Evolutionary conservation across 2,888 invertebrate genomes (phyloP).

Genomic region (Uloborus plumipes): DNA sequence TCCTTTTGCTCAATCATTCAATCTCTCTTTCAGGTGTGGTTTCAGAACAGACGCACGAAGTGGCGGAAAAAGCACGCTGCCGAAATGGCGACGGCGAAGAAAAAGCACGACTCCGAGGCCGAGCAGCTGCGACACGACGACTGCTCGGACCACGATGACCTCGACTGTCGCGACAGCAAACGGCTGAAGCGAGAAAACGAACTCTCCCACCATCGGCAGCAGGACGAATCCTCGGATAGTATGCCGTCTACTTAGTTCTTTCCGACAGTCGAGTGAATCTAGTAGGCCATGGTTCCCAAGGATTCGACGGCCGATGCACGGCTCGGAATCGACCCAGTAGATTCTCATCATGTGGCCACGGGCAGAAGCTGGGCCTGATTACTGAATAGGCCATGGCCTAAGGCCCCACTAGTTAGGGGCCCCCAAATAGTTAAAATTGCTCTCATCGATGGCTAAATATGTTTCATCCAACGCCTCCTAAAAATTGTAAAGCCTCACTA

Average conservation of each 20-base stretch:
- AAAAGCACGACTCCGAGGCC: constrained; percentile 81
- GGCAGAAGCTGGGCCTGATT: too few relatives aligned
- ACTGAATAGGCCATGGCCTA: too few relatives aligned
- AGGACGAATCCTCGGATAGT: constrained; percentile 61
- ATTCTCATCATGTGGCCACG: too few relatives aligned
- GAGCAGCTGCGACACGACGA: constrained; percentile 54
- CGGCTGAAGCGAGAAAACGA: constrained; percentile 41
- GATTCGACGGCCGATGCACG: constrained; percentile 20
- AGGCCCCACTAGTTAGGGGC: too few relatives aligned
- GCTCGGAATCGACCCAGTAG: background rate
- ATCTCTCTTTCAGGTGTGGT: constrained; percentile 88
- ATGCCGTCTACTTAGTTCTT: constrained; percentile 63
- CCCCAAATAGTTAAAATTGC: too few relatives aligned
- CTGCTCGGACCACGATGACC: constrained; percentile 56
- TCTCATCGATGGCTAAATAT: too few relatives aligned
- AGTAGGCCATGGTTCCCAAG: constrained; percentile 59
- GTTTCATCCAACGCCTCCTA: too few relatives aligned
- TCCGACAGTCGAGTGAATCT: constrained; percentile 58
- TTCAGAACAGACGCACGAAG: constrained; percentile 99
- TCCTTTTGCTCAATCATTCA: too few relatives aligned
- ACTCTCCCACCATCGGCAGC: constrained; percentile 36
- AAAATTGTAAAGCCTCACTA: too few relatives aligned
- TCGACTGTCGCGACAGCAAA: constrained; percentile 44
- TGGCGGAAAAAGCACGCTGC: constrained; percentile 99
- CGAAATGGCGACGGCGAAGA: constrained; percentile 97